Conservation (phyloP, 2,888 invertebrate species). For the Endomychus coccineus region DNA sequence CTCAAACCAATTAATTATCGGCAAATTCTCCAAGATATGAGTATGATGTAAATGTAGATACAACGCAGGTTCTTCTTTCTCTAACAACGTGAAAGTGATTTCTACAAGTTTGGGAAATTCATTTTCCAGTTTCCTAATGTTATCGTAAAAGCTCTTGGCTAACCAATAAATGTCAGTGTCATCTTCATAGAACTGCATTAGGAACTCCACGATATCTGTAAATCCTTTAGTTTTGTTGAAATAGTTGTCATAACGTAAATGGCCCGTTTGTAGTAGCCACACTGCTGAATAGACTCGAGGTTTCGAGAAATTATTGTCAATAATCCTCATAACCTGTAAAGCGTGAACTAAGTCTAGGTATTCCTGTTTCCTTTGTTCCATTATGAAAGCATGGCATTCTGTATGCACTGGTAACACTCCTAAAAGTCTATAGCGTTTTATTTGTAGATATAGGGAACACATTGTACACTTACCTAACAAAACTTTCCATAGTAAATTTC, state of each 20-base stretch:
- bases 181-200: constrained; percentile 63
- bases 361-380: constrained; percentile 64
- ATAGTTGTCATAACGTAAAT: constrained; percentile 42
- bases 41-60: constrained; percentile 62
- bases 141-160: constrained; percentile 65
- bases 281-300: constrained; percentile 66
- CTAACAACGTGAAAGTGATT: constrained; percentile 57
- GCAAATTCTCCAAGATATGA: constrained; percentile 56
- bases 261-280: constrained; percentile 73
- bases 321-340: constrained; percentile 58
- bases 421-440: constrained; percentile 34
- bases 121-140: constrained; percentile 57
- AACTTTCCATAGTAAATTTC: constrained; percentile 80
- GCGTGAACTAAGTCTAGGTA: constrained; percentile 68
- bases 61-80: constrained; percentile 69
- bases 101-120: constrained; percentile 62
- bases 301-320: constrained; percentile 57
- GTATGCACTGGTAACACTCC: constrained; percentile 72
- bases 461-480: constrained; percentile 62
- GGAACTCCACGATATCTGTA: constrained; percentile 59
- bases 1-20: constrained; percentile 71
- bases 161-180: constrained; percentile 80
- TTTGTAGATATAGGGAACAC: not conserved
- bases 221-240: constrained; percentile 25
- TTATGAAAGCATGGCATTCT: constrained; percentile 68